These are phyloP conservation scores for Tapirus terrestris DNA, from an alignment of 2,113 vertebrate genomes.

Conservation along the genomic window DNA sequence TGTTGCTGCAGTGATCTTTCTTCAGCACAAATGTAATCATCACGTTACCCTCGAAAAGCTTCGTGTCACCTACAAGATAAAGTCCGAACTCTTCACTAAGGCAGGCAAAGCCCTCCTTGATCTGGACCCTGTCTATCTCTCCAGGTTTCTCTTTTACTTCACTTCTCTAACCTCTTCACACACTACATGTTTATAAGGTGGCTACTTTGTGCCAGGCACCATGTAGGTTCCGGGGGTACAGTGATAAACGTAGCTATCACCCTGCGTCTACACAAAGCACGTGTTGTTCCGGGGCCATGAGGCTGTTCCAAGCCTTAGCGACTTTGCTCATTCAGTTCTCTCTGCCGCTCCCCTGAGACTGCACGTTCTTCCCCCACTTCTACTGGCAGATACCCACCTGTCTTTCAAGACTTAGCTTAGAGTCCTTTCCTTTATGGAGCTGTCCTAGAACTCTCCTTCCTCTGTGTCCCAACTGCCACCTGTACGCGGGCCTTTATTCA, in stretches of 20 bases:
- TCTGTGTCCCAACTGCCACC: fast-evolving
- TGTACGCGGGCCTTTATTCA: neutral
- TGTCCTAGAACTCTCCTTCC: neutral
- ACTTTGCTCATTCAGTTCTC: neutral
- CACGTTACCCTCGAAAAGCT: neutral
- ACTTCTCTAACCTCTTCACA: neutral
- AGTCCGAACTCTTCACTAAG: neutral
- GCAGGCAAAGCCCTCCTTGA: neutral
- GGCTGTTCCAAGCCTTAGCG: neutral
- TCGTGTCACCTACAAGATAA: neutral
- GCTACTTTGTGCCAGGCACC: neutral
- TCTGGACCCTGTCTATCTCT: neutral
- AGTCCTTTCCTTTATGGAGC: neutral
- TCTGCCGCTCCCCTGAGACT: neutral
- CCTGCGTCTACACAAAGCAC: neutral
- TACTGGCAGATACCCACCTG: neutral
- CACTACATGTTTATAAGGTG: neutral
- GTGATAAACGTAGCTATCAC: neutral
- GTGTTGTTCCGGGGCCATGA: neutral
- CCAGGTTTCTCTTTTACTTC: neutral
- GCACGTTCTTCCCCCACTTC: neutral
- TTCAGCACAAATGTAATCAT: neutral
- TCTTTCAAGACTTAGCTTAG: neutral
- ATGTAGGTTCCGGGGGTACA: neutral
- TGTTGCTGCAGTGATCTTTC: neutral